Conservation (phyloP, 2,888 invertebrate genomes). For the Oligia strigilis region DNA sequence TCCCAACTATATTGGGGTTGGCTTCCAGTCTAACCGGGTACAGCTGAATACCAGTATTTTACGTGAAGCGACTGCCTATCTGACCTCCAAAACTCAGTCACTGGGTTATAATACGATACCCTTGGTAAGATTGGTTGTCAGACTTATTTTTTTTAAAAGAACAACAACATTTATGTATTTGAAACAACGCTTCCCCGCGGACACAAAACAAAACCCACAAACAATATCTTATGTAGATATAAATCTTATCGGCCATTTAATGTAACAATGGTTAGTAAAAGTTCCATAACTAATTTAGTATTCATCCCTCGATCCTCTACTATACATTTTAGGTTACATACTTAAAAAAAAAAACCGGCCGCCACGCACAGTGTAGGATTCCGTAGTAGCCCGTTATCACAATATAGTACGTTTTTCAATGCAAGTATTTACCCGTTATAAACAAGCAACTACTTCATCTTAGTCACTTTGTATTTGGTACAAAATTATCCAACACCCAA, state of each 20-base stretch:
- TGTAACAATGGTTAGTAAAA: conserved; percentile 17
- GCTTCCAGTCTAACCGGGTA: not conserved
- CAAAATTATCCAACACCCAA: no score
- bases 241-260: conserved; percentile 4
- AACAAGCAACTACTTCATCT: no score
- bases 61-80: not conserved
- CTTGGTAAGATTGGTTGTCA: not conserved
- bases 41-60: not conserved
- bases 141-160: not conserved
- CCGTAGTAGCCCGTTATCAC: no score
- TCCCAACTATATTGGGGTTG: not conserved
- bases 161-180: not conserved
- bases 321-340: conserved; percentile 15
- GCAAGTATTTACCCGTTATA: no score
- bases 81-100: not conserved
- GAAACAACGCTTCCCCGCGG: not conserved
- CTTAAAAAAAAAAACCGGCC: conserved; percentile 8
- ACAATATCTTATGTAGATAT: not conserved
- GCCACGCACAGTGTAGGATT: no score
- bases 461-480: no score
- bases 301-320: conserved; percentile 20
- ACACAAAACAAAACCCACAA: not conserved
- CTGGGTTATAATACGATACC: not conserved
- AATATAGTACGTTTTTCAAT: no score
- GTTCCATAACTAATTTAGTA: conserved; percentile 19